Conservation (phyloP, 2,113 vertebrate genomes). For the Lampris incognitus region DNA sequence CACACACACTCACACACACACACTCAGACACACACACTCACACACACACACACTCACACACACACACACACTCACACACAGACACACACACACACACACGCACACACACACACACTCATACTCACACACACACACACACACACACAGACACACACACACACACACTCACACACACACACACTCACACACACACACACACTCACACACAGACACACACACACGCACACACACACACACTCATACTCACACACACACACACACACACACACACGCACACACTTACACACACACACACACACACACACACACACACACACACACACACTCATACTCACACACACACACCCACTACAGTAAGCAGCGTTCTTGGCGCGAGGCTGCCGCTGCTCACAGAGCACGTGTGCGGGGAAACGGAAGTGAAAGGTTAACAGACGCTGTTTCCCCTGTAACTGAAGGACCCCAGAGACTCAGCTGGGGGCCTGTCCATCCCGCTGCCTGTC, state of each 20-base stretch:
- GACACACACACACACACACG: neutral
- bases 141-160: neutral
- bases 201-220: neutral
- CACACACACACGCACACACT: neutral
- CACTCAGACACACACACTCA: neutral
- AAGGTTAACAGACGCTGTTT: neutral
- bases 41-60: neutral
- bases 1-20: neutral
- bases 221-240: too few species aligned
- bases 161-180: neutral
- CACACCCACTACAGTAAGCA: too few species aligned
- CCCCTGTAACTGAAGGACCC: conserved; percentile 45
- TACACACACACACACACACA: conserved; percentile 12
- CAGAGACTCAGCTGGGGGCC: conserved; percentile 52
- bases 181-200: neutral
- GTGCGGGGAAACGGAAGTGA: neutral
- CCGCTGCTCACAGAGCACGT: neutral
- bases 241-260: neutral
- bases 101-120: neutral
- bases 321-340: too few species aligned
- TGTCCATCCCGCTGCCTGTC: conserved; percentile 47
- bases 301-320: conserved; percentile 4
- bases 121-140: neutral
- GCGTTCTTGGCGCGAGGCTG: too few species aligned
- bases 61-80: neutral